phyloP scores from a whole-genome alignment of 1,140 invertebrate species.

The Caenorhabditis tropicalis region DNA sequence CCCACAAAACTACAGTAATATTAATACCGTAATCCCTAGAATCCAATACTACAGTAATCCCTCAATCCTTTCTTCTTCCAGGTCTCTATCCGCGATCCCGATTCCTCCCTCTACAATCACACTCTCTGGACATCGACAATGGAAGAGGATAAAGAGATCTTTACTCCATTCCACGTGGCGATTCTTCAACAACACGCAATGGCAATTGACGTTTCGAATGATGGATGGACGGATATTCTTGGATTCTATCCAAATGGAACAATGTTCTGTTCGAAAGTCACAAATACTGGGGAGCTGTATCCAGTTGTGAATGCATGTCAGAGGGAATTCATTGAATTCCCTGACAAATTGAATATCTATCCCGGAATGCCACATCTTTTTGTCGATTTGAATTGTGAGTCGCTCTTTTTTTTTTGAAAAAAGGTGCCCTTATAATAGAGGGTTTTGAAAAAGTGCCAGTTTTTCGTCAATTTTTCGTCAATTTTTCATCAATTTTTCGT shows the following conservation, averaged over 20 bases:
- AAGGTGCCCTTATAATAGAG: no score
- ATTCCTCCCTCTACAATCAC: neutral
- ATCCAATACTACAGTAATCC: no score
- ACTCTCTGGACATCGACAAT: slow-evolving; percentile 14
- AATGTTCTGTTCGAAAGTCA: slow-evolving; percentile 13
- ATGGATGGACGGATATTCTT: slow-evolving; percentile 64
- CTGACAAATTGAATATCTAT: slow-evolving; percentile 13
- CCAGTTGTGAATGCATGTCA: neutral
- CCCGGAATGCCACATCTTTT: slow-evolving; percentile 51
- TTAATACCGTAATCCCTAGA: no score
- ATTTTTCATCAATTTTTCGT: no score
- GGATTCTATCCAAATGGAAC: slow-evolving; percentile 59
- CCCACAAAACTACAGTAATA: no score
- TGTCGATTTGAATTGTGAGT: slow-evolving; percentile 36
- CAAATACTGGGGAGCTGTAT: neutral
- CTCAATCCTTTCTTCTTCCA: neutral
- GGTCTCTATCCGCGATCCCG: neutral
- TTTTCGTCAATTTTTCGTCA: no score
- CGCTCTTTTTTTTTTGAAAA: neutral
- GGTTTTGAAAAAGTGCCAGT: no score
- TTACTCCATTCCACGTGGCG: slow-evolving; percentile 26
- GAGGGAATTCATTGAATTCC: neutral
- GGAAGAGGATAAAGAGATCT: slow-evolving; percentile 6
- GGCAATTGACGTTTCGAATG: slow-evolving; percentile 67
- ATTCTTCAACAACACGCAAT: slow-evolving; percentile 2